Evolutionary conservation across 2,113 vertebrate species (phyloP).

Genomic region (Cheirogaleus medius): DNA sequence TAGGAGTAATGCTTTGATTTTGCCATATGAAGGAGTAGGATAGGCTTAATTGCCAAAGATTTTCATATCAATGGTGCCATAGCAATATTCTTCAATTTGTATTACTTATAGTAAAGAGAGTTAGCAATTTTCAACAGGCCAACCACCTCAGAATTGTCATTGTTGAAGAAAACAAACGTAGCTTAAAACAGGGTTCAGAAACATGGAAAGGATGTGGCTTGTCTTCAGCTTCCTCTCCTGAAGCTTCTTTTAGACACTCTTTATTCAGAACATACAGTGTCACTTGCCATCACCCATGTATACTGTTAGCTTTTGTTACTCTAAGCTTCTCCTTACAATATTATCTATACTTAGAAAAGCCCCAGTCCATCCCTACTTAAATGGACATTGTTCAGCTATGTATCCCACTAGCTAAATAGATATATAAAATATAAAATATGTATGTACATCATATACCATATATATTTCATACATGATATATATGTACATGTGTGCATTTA

Average conservation of each 20-base stretch:
- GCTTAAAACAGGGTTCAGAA: not conserved
- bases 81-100: not conserved
- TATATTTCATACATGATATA: not conserved
- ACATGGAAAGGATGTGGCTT: not conserved
- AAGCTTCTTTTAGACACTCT: not conserved
- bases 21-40: not conserved
- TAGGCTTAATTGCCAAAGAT: not conserved
- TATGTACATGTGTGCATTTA: not conserved
- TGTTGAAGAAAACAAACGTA: not conserved
- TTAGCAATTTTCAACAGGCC: not conserved
- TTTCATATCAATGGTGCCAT: not conserved
- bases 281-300: not conserved
- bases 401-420: not conserved
- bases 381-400: not conserved
- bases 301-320: not conserved
- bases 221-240: not conserved
- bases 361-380: not conserved
- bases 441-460: not conserved
- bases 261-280: not conserved
- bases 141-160: not conserved
- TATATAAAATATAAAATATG: not conserved
- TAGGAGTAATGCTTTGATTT: not conserved
- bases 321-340: not conserved
- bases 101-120: not conserved
- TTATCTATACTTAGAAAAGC: not conserved